Conservation (phyloP, 2,797 vertebrate genomes). For the Apogon talboti region DNA sequence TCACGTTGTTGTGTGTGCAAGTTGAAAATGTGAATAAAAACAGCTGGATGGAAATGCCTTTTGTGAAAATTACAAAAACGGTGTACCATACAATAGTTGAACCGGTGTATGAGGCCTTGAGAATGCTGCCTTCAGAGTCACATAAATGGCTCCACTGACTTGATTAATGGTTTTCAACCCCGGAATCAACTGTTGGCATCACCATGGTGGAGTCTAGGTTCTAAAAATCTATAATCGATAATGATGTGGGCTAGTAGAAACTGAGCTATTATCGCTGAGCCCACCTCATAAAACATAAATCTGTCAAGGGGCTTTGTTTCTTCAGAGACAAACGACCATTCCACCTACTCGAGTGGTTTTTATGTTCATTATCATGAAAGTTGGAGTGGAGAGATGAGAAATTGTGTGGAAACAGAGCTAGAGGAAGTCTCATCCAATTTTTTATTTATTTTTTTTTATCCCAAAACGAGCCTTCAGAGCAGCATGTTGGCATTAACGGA, state of each 20-base stretch:
- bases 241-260: constrained; percentile 36
- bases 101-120: too few relatives aligned
- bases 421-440: constrained; percentile 28
- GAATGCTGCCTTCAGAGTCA: too few relatives aligned
- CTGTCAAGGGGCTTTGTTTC: constrained; percentile 42
- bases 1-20: too few relatives aligned
- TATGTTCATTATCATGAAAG: constrained; percentile 53
- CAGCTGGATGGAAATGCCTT: too few relatives aligned
- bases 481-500: constrained; percentile 32
- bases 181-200: constrained; percentile 26
- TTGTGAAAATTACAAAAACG: too few relatives aligned
- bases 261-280: constrained; percentile 39
- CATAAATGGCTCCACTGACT: too few relatives aligned
- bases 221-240: constrained; percentile 46
- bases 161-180: too few relatives aligned
- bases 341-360: constrained; percentile 49
- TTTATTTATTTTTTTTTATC: not conserved
- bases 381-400: constrained; percentile 40
- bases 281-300: constrained; percentile 46
- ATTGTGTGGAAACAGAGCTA: constrained; percentile 21
- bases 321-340: constrained; percentile 31
- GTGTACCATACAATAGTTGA: too few relatives aligned
- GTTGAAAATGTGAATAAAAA: too few relatives aligned
- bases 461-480: constrained; percentile 33
- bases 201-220: constrained; percentile 7